Evolutionary conservation across 2,888 invertebrate species (phyloP), one percentile per base, ranked within the genome.

Genomic region (Thera britannica): DNA sequence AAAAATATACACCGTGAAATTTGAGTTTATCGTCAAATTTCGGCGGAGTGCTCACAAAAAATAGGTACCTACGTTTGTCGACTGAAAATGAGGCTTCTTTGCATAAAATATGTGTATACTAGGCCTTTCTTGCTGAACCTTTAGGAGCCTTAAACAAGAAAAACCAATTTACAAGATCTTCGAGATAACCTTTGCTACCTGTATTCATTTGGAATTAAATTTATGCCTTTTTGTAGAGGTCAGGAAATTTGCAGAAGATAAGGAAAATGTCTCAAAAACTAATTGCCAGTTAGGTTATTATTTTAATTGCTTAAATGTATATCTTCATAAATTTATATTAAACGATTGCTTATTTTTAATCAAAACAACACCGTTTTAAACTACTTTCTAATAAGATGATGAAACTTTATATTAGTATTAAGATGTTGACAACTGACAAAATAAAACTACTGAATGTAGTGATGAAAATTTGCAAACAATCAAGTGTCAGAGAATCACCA

Each of bases 151-250:
- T 49, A 65, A 57, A 52, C 61, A 58, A 66, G 63, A 52, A 48
- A 58, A 65, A 51, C 63, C 63, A 70, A 67, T 68, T 70, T 70
- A 56, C 61, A 67, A 72, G 63, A 66, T 66, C 61, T 61, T 57
- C 54, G 35, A 55, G 71, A 68, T 68, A 65, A 59, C 44, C n/a
- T 61, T 1, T 23, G 58, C 51, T 60, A 65, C 57, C 57, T 60
- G 51, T 60, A 44, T 62, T 62, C 62, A 59, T 58, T 62, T 59
- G 9, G 59, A 67, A 67, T 63, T 64, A 65, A 41, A 65, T 65
- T 68, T 68, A 61, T 61, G 57, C 11, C 49, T 67, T 67, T 59
- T 59, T 41, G 55, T 59, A 46, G 58, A 58, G 41, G 51, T 57
- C 44, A 57, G 49, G 56, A 65, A 56, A 12, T 41, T 60, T 60